These are phyloP conservation scores for Saguinus midas DNA, from an alignment of 2,113 vertebrate species.

Conservation along the genomic window DNA sequence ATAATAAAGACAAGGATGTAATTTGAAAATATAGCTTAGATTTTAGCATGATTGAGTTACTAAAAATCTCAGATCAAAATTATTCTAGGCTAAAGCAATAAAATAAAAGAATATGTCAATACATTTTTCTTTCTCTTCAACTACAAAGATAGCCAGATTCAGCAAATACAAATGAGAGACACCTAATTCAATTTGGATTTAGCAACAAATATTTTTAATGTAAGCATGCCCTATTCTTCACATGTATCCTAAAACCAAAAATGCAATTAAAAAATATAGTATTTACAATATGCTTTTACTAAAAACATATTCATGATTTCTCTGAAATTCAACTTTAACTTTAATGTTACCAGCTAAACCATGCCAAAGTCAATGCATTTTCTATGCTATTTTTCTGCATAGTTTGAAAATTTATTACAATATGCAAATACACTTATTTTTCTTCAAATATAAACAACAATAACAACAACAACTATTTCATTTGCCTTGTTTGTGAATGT, in stretches of 20 bases:
- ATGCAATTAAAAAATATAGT: not conserved
- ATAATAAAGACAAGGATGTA: not conserved
- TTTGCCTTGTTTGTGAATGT: not conserved
- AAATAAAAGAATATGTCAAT: not conserved
- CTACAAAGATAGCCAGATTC: not conserved
- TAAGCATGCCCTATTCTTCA: not conserved
- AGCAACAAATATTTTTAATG: not conserved
- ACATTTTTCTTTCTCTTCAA: not conserved
- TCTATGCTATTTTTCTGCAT: not conserved
- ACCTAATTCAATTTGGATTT: not conserved
- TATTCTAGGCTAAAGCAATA: not conserved
- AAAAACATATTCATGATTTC: not conserved
- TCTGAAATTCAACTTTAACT: not conserved
- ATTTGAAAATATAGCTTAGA: not conserved
- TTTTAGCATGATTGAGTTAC: not conserved
- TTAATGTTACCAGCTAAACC: not conserved
- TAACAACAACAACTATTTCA: not conserved
- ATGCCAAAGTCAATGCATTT: not conserved
- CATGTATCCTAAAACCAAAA: too few species aligned
- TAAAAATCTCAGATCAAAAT: not conserved
- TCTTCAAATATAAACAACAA: not conserved
- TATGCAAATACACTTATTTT: not conserved
- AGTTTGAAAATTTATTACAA: not conserved
- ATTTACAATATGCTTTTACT: not conserved
- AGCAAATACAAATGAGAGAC: not conserved